Base-by-base conservation (phyloP, 2,113 vertebrate genomes). In the Nyctereutes procyonoides region DNA sequence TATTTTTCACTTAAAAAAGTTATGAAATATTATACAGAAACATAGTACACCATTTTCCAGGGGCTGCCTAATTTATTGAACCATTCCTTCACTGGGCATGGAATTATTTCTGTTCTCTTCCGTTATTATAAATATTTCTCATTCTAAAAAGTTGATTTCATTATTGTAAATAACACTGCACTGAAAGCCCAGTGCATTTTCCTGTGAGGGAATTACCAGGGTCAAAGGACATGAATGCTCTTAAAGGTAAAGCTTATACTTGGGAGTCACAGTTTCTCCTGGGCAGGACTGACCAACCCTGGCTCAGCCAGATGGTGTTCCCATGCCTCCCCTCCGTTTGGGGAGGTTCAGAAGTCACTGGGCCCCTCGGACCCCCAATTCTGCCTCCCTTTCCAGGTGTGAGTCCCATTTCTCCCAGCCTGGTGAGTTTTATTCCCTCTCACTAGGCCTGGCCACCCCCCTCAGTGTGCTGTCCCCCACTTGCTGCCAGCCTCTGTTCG, bases 61-160 rank as follows among this genome's bases (percentile, higher is more conserved):
- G 22, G 3, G 56, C 6, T 77, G 53, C n/a, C 35, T 84, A 26
- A 56, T 58, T 76, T 90, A 26, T 73, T n/a, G 67, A 73, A 35
- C 71, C 2, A 17, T 67, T 26, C 35, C 38, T 84, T 8, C 92
- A 0, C 6, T 62, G 51, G 24, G 35, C 56, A 53, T 10, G 32
- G 51, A 53, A 26, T 82, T 88, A 73, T 80, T 89, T 90, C 69
- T 84, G 63, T 67, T 88, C 8, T 55, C 95, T 84, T 74, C 65
- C 48, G 19, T 48, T 85, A 60, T 86, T 88, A 60, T 76, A 56
- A 71, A 56, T 65, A 22, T 62, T 89, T 76, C 58, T 77, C 30
- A 26, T 51, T 65, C 19, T 69, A 55, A 94, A 82, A 74, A 71
- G 20, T 84, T 51, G 5, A 38, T 80, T 87, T 87, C 35, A 43